Percentiles rank a stretch among this genome's conserved stretches.
phyloP scores from a whole-genome alignment of 1,140 invertebrate genomes.

The Drosophila micromelanica region DNA sequence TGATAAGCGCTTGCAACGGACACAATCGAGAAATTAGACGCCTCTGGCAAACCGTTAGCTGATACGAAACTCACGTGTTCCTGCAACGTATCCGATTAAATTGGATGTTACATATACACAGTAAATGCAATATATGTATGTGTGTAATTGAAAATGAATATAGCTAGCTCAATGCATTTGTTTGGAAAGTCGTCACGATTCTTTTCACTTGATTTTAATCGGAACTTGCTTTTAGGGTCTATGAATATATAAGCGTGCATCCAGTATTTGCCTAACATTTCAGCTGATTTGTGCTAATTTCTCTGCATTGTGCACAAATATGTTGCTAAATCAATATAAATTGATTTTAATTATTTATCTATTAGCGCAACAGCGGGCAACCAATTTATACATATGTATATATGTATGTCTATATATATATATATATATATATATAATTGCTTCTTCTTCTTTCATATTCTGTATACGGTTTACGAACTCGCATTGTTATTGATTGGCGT shows the following conservation, averaged over 20 bases:
- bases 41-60: constrained; percentile 21
- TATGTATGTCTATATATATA: neutral
- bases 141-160: neutral
- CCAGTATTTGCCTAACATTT: constrained; percentile 66
- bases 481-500: constrained; percentile 28
- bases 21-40: constrained; percentile 52
- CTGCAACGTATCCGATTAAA: constrained; percentile 52
- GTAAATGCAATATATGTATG: neutral
- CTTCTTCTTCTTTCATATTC: neutral
- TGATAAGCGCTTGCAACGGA: constrained; percentile 48
- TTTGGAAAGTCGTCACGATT: constrained; percentile 28
- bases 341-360: constrained; percentile 83
- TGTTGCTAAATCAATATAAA: constrained; percentile 81
- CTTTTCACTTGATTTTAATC: constrained; percentile 6
- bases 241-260: neutral
- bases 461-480: constrained; percentile 10
- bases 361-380: constrained; percentile 69
- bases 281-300: constrained; percentile 77
- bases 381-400: constrained; percentile 35
- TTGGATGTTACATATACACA: neutral
- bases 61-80: constrained; percentile 64
- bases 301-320: constrained; percentile 42
- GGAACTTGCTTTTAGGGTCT: constrained; percentile 32
- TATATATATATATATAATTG: neutral
- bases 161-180: constrained; percentile 1